Evolutionary conservation across 2,797 vertebrate species (phyloP).

Genomic region (Cyclopterus lumpus): DNA sequence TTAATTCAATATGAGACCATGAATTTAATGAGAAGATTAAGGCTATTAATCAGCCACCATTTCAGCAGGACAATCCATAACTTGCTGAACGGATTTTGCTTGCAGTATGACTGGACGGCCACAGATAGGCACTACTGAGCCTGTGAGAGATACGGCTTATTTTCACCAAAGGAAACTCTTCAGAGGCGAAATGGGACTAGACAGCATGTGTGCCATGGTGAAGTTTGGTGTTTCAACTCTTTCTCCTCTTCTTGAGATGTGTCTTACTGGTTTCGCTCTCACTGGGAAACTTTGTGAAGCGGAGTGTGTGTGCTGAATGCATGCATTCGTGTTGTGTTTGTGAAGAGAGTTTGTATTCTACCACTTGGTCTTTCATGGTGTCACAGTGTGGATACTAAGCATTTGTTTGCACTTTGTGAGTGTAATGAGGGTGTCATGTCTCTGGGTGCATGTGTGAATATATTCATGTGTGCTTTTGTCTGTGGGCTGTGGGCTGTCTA

Average conservation of each 20-base stretch:
- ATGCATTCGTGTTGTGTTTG: not conserved
- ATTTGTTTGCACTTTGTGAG: not conserved
- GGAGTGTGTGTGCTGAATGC: not conserved
- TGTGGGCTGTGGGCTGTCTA: not conserved
- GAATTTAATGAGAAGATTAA: not conserved
- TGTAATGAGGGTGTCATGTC: not conserved
- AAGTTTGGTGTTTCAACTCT: not conserved
- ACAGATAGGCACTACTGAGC: slow-evolving; percentile 24
- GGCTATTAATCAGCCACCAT: not conserved
- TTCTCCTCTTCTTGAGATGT: not conserved
- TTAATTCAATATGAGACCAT: not conserved
- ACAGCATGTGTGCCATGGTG: not conserved
- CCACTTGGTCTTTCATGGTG: not conserved
- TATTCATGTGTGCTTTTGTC: not conserved
- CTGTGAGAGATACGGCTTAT: not conserved
- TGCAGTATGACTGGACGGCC: slow-evolving; percentile 4
- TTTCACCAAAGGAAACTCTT: not conserved
- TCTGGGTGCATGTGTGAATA: not conserved
- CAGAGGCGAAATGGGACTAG: not conserved
- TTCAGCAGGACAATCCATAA: not conserved
- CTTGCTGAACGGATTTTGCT: not conserved
- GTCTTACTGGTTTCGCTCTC: not conserved
- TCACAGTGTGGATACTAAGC: not conserved
- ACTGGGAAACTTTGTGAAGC: not conserved
- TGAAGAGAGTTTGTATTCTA: not conserved